Base-by-base conservation (phyloP, 2,888 invertebrate genomes). In the Euplagia quadripunctaria region DNA sequence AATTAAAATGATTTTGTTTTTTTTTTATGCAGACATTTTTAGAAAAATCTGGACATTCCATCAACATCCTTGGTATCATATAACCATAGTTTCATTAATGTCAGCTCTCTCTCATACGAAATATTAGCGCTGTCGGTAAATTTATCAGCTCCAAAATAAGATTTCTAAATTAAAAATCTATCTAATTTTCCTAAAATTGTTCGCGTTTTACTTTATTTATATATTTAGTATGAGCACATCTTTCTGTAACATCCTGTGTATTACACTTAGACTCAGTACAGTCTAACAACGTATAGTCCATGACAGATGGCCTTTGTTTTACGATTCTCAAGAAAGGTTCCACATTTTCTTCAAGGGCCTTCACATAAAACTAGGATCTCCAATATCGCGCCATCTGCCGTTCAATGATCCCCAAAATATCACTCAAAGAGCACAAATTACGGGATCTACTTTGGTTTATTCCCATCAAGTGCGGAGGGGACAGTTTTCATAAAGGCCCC, bases 311-410 rank as follows among this genome's bases (percentile, higher is more conserved):
- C 89, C 86, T 89, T 88, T 88, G 89, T 91, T 94, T 94, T 94
- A 94, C 92, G 94, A 92, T 86, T 86, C 84, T 82, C 76, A 80
- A 84, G 85, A 87, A 87, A 87, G 87, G 89, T 85, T 86, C 86
- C 87, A 85, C 87, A 87, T 90, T 89, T 88, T 88, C 85, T 87
- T 86, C 88, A 87, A 88, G 87, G 87, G 85, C 82, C 86, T 84
- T 84, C 88, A 87, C 92, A 92, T 94, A 94, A 94, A 94, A 92
- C 92, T 92, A 92, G 90, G 90, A 88, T 85, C 88, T 87, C 87
- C 93, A 92, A 94, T 94, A 94, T 92, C 92, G 88, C 90, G 86
- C 92, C 95, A 94, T 93, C 95, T 94, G 94, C 88, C 88, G 88
- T 85, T 86, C 88, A 91, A 90, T 92, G 91, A 90, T 91, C 91